A percentile compares a stretch with the other conserved stretches of the same genome.
These are phyloP conservation scores for Alosa sapidissima DNA, from an alignment of 2,797 vertebrate species.

Conservation along the genomic window DNA sequence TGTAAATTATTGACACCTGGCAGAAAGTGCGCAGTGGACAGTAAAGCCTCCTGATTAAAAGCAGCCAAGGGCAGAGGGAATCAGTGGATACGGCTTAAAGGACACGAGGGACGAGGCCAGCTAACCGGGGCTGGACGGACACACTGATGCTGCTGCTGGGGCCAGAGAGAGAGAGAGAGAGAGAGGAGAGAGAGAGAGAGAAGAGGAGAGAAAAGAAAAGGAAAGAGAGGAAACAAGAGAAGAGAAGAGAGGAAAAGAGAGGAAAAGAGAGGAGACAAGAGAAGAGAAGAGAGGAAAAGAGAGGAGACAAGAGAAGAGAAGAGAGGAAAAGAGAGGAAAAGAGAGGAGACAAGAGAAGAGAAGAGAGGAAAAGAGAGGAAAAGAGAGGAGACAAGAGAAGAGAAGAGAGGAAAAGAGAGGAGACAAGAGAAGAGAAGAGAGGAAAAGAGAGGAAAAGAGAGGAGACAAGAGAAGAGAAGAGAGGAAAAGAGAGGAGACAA, in stretches of 20 bases:
- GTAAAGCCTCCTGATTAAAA: constrained; percentile 58
- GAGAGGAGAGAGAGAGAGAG: not conserved
- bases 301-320: too few relatives aligned
- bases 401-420: not conserved
- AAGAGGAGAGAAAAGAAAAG: too few relatives aligned
- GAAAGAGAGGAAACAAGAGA: too few relatives aligned
- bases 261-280: too few relatives aligned
- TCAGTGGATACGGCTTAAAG: constrained; percentile 48
- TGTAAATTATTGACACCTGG: constrained; percentile 61
- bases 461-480: not conserved
- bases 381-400: not conserved
- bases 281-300: too few relatives aligned
- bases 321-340: too few relatives aligned
- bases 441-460: not conserved
- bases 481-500: not conserved
- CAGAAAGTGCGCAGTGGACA: constrained; percentile 62
- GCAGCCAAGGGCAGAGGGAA: constrained; percentile 54
- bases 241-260: too few relatives aligned
- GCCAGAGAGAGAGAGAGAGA: not conserved
- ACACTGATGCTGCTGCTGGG: not conserved
- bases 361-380: too few relatives aligned
- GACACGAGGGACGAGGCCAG: constrained; percentile 28
- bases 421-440: not conserved
- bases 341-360: too few relatives aligned
- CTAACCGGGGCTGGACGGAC: too few relatives aligned